phyloP scores from a whole-genome alignment of 2,888 invertebrate species.

The Acleris holmiana region DNA sequence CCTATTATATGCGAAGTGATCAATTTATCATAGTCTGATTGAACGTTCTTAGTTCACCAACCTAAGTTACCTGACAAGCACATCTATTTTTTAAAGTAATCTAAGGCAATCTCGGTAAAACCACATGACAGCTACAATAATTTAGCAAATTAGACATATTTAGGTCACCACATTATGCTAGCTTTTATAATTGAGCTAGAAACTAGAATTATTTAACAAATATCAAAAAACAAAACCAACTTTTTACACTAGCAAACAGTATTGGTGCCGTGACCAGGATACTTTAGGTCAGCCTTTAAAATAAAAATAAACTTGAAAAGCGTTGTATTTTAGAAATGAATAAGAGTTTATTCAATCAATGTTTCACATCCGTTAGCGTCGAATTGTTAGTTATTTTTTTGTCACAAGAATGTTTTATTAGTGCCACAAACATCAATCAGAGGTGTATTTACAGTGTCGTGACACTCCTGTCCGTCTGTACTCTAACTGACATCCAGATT shows the following conservation, averaged over 20 bases:
- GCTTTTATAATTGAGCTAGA: neutral
- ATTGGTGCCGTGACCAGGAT: conserved; percentile 4
- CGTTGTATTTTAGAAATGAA: too few relatives aligned
- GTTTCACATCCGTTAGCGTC: too few relatives aligned
- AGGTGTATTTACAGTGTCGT: conserved; percentile 11
- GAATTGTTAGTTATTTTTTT: too few relatives aligned
- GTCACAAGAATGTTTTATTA: neutral
- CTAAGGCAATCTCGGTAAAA: conserved; percentile 1
- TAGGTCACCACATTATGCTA: neutral
- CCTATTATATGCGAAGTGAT: too few relatives aligned
- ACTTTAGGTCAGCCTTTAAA: too few relatives aligned
- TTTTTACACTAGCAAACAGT: neutral
- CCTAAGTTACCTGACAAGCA: neutral
- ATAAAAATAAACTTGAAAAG: too few relatives aligned
- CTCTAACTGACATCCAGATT: conserved; percentile 12
- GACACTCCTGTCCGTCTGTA: conserved; percentile 11
- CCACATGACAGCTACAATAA: conserved; percentile 7
- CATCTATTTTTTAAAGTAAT: neutral
- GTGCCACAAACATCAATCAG: neutral
- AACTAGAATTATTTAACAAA: too few relatives aligned
- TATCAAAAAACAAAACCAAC: too few relatives aligned
- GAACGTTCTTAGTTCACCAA: too few relatives aligned
- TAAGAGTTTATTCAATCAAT: too few relatives aligned
- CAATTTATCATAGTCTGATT: too few relatives aligned
- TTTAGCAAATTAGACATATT: conserved; percentile 5